Evolutionary conservation across 2,797 vertebrate genomes (phyloP).

Genomic region (Enteromius paludinosus): DNA sequence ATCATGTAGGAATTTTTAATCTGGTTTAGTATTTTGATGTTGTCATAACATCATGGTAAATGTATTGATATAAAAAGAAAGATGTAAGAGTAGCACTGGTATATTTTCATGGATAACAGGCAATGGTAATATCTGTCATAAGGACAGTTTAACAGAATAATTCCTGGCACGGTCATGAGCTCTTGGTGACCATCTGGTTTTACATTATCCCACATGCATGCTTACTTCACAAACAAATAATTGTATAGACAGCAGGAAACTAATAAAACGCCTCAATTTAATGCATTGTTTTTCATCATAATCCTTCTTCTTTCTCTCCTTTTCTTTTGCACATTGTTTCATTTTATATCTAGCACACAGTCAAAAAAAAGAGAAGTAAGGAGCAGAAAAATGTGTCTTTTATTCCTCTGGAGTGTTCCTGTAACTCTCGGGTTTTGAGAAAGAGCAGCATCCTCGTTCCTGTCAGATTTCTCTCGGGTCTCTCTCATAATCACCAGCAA

Average conservation of each 20-base stretch:
- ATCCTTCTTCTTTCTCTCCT: neutral
- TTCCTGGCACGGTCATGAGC: neutral
- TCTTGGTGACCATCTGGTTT: neutral
- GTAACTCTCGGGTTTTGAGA: constrained; percentile 24
- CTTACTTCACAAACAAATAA: neutral
- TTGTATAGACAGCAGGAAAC: neutral
- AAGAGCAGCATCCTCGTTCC: constrained; percentile 56
- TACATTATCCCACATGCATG: neutral
- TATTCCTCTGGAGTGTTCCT: constrained; percentile 13
- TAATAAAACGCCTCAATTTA: neutral
- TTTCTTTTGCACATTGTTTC: neutral
- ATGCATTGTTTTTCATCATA: neutral
- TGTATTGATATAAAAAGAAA: neutral
- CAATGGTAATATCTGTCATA: neutral
- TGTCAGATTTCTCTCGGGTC: constrained; percentile 64
- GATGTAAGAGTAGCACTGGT: neutral
- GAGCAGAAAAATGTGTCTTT: constrained; percentile 21
- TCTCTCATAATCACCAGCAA: constrained; percentile 72
- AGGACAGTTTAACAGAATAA: neutral
- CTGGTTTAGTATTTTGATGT: neutral
- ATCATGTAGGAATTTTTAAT: neutral
- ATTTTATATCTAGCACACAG: constrained; percentile 9
- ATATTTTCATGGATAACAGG: neutral
- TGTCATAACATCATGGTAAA: neutral
- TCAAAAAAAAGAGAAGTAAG: neutral